Evolutionary conservation across 1,140 invertebrate genomes (phyloP).

Genomic region (Solenopsis fugax): DNA sequence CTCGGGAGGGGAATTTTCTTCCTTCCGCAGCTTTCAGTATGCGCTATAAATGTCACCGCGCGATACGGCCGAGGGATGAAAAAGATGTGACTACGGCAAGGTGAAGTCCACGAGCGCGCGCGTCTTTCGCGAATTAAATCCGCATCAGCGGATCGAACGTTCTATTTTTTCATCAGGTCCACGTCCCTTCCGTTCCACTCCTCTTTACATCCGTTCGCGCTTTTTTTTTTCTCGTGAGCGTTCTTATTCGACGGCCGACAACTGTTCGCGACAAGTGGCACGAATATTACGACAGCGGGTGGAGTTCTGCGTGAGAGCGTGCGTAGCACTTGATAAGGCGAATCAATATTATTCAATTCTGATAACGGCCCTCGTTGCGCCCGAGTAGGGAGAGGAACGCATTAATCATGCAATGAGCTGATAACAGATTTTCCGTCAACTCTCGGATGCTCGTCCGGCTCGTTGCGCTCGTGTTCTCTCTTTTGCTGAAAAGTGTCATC

Average conservation of each 20-base stretch:
- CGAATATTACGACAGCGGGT: constrained; percentile 35
- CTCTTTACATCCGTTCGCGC: neutral
- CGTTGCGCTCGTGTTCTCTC: no score
- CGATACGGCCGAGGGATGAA: neutral
- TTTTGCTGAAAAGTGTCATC: neutral
- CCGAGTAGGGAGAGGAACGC: neutral
- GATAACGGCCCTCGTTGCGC: constrained; percentile 66
- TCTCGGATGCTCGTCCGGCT: neutral
- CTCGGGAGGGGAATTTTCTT: constrained; percentile 1
- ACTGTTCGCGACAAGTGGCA: constrained; percentile 46
- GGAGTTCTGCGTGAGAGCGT: constrained; percentile 48
- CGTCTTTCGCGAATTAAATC: neutral
- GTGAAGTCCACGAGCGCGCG: constrained; percentile 14
- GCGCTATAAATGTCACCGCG: constrained; percentile 37
- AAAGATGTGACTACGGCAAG: constrained; percentile 11
- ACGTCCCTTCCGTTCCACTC: neutral
- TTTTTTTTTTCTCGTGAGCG: constrained; percentile 28
- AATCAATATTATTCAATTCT: constrained; percentile 74
- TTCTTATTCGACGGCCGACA: constrained; percentile 40
- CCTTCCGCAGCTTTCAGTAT: constrained; percentile 17
- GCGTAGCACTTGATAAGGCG: constrained; percentile 65
- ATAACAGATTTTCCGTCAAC: constrained; percentile 46
- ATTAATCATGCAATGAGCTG: constrained; percentile 24
- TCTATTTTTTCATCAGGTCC: constrained; percentile 12
- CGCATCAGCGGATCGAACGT: neutral